Evolutionary conservation across 1,140 invertebrate genomes (phyloP).

Genomic region (Varroa destructor): DNA sequence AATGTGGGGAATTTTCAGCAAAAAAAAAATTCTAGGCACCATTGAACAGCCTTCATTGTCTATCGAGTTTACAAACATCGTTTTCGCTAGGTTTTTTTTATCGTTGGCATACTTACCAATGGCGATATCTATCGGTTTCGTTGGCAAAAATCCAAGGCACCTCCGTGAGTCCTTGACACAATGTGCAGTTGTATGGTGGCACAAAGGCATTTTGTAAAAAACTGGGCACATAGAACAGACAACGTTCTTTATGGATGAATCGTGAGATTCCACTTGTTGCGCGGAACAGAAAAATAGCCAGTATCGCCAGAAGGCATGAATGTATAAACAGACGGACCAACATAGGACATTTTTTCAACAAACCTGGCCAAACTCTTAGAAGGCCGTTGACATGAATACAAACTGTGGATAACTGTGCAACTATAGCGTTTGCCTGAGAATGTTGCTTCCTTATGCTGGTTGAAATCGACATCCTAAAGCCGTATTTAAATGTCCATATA

Average conservation of each 20-base stretch:
- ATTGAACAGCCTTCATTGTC: too few species aligned
- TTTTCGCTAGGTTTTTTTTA: background rate
- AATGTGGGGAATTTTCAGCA: too few species aligned
- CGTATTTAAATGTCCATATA: too few species aligned
- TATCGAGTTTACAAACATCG: too few species aligned
- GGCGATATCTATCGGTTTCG: constrained; percentile 52
- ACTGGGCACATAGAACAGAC: constrained; percentile 49
- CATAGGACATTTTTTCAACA: too few species aligned
- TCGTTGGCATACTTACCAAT: constrained; percentile 40
- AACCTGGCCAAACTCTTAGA: too few species aligned
- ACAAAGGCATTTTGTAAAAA: constrained; percentile 51
- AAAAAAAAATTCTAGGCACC: too few species aligned
- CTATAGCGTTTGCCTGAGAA: too few species aligned
- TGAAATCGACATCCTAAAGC: too few species aligned
- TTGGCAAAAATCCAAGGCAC: constrained; percentile 53
- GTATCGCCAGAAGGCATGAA: background rate
- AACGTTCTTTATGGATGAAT: constrained; percentile 37
- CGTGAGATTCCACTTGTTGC: background rate
- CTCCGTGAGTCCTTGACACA: constrained; percentile 52
- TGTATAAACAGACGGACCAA: background rate
- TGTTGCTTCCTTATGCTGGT: too few species aligned
- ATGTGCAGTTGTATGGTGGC: constrained; percentile 57
- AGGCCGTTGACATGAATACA: too few species aligned
- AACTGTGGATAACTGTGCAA: too few species aligned
- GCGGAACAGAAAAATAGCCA: background rate